Conservation (phyloP, 2,113 vertebrate species). For the Prunella himalayana region DNA sequence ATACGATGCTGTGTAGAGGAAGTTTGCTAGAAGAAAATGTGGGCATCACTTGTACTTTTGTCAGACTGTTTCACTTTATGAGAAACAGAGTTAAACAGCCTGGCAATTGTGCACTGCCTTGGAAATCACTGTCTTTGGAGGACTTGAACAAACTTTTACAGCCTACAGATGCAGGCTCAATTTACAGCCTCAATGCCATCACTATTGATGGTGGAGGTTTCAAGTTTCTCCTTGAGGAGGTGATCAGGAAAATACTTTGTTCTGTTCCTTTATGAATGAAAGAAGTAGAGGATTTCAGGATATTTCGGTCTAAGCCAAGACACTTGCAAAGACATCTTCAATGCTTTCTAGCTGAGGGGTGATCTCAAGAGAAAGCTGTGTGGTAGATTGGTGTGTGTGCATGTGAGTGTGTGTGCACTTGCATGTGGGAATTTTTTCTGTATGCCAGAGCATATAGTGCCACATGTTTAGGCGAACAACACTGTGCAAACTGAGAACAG, state of each 20-base stretch:
- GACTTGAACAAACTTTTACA: neutral
- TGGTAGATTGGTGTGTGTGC: neutral
- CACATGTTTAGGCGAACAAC: neutral
- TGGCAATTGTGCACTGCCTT: neutral
- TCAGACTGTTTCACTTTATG: neutral
- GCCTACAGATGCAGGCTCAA: neutral
- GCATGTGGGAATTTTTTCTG: neutral
- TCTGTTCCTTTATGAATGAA: neutral
- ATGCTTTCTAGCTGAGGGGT: neutral
- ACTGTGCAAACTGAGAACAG: neutral
- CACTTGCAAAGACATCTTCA: neutral
- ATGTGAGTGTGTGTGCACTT: neutral
- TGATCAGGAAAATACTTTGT: neutral
- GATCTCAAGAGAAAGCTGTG: neutral
- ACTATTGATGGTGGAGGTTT: neutral
- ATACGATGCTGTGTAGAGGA: accelerated
- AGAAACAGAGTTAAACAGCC: neutral
- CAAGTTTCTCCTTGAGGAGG: neutral
- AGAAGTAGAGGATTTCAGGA: neutral
- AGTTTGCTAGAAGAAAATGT: neutral
- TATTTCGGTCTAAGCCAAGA: neutral
- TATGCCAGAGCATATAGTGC: neutral
- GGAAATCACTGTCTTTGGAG: neutral
- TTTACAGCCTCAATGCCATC: neutral
- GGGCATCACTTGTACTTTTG: neutral